phyloP scores from a whole-genome alignment of 2,113 vertebrate species.

The Mixornis gularis region DNA sequence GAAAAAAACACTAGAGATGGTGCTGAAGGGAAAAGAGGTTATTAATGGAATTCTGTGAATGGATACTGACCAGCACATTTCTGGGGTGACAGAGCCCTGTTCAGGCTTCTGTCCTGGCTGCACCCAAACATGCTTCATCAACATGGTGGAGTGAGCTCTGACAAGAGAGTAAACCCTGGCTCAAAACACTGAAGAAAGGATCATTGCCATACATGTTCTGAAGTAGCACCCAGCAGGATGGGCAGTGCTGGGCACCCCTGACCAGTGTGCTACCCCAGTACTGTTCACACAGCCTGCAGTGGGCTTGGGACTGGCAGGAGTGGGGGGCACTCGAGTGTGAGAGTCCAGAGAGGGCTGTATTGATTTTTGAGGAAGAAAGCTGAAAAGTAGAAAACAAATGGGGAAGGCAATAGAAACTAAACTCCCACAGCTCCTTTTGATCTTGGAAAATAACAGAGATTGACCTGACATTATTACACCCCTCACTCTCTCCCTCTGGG shows the following conservation, averaged over 20 bases:
- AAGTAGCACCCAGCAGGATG: neutral
- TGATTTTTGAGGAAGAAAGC: neutral
- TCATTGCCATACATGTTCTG: neutral
- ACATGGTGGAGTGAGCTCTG: accelerated
- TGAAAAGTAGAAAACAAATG: neutral
- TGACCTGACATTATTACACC: neutral
- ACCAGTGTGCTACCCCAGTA: accelerated
- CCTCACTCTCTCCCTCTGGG: neutral
- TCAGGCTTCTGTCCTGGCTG: neutral
- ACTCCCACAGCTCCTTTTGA: neutral
- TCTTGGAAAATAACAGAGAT: neutral
- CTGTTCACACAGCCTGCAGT: neutral
- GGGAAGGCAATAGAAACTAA: neutral
- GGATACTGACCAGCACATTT: neutral
- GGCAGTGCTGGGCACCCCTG: neutral
- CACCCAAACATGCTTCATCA: neutral
- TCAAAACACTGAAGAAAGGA: neutral
- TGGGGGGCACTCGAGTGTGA: accelerated
- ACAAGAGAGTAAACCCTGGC: neutral
- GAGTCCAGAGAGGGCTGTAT: neutral
- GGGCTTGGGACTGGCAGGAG: neutral
- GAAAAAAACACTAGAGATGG: neutral
- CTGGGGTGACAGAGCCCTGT: neutral
- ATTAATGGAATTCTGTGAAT: too few relatives aligned
- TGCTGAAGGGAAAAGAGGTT: neutral